A percentile compares a stretch with the other conserved stretches of the same genome.
These are phyloP conservation scores for Aelia acuminata DNA, from an alignment of 2,888 invertebrate species.

Conservation along the genomic window DNA sequence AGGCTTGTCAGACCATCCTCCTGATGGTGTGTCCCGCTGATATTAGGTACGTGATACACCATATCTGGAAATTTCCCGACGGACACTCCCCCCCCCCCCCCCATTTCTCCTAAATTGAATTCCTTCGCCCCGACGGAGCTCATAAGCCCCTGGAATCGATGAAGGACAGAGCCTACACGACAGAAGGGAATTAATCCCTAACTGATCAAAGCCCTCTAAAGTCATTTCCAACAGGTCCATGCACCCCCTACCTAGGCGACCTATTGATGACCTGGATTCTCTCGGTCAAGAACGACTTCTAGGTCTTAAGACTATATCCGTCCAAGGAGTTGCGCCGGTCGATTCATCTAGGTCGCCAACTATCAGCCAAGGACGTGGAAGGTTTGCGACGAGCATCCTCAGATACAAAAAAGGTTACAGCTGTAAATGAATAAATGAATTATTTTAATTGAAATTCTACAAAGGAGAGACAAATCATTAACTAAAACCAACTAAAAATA, in stretches of 20 bases:
- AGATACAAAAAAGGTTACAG: no score
- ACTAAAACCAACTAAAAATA: no score
- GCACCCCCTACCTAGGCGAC: no score
- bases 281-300: conserved; percentile 27
- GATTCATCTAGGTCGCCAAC: not conserved
- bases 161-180: not conserved
- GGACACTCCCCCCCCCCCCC: not conserved
- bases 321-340: not conserved
- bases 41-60: not conserved
- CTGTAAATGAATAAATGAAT: no score
- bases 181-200: conserved; percentile 31
- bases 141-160: conserved; percentile 18
- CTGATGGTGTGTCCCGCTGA: no score
- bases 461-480: no score
- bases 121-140: not conserved
- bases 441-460: no score
- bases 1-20: not conserved
- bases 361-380: not conserved
- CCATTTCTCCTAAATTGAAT: not conserved
- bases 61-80: not conserved
- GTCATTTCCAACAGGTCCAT: not conserved
- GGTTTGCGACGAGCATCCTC: not conserved
- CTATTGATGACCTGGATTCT: conserved; percentile 22
- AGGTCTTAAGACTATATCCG: not conserved
- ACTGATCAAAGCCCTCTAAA: not conserved